Evolutionary conservation across 2,113 vertebrate species (phyloP), one percentile per base, ranked within the genome.

Genomic region (Cyprinodon brontotheroides): DNA sequence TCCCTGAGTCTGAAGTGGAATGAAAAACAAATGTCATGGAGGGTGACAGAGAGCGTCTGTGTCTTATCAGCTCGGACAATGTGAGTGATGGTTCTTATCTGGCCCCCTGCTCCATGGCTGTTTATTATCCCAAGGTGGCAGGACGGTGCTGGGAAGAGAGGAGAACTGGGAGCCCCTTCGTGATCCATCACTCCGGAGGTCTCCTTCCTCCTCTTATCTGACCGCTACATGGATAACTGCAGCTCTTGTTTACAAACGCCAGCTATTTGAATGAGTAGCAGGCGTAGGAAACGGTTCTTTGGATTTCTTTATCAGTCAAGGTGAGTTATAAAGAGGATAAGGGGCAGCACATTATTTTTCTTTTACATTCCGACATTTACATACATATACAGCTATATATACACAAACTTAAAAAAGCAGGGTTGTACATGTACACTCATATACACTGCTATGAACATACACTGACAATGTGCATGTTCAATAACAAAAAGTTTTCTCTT

Each of bases 111-210:
- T 92, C 91, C 77, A 70, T 45, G 82, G 89, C 89, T 90, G 90
- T 93, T 94, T 91, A 92, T 93, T 94, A 94, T 94, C 92, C 92
- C 85, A 89, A 85, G 93, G 91, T 92, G 92, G 88, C 90, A 91
- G 89, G 90, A 88, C 83, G 87, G 89, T 90, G 89, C 86, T 89
- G 87, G 86, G 92, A 86, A 92, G 86, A 91, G 86, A 82, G 81
- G 92, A 83, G 85, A 84, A 88, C 85, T 89, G 83, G 85, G 84
- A 90, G 89, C 87, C 88, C 86, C 87, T 86, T 80, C 76, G 87
- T 89, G 92, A 93, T 93, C 91, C 89, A 93, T 92, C 90, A 92
- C 91, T 91, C 90, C 48, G 81, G 88, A 92, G 89, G 86, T 91
- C 91, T 90, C 84, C 86, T 86, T 91, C 85, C 81, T 81, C 29